These are phyloP conservation scores for Grus americana DNA, from an alignment of 2,113 vertebrate genomes.

Conservation along the genomic window DNA sequence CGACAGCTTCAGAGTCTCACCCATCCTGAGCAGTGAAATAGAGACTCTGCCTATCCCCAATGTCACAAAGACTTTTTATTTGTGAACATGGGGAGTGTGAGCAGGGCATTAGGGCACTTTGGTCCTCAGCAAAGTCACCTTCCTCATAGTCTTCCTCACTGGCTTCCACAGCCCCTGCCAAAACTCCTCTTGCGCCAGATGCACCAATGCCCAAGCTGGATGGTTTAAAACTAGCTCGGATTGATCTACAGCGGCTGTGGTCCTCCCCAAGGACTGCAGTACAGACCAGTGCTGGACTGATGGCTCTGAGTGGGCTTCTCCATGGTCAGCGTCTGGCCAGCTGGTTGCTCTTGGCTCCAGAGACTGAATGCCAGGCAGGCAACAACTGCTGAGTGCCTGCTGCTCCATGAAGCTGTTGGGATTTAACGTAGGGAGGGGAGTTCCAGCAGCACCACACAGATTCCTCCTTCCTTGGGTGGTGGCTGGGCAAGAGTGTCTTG, in stretches of 20 bases:
- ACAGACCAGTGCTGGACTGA: neutral
- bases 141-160: neutral
- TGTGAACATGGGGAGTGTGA: neutral
- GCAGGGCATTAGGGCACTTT: neutral
- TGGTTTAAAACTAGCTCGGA: neutral
- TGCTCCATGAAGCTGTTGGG: neutral
- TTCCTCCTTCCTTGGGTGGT: neutral
- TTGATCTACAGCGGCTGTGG: rapidly evolving
- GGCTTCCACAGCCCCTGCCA: neutral
- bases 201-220: neutral
- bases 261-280: neutral
- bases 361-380: neutral
- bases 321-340: neutral
- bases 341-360: neutral
- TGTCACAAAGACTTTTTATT: neutral
- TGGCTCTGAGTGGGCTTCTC: neutral
- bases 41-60: neutral
- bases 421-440: neutral
- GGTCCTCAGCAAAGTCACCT: neutral
- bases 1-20: neutral
- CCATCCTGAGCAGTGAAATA: neutral
- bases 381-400: neutral
- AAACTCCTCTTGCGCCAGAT: neutral
- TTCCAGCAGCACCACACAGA: neutral
- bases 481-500: neutral